Percentiles rank a stretch among this genome's conserved stretches.
Conservation (phyloP, 2,888 invertebrate genomes). For the Melieria crassipennis region DNA sequence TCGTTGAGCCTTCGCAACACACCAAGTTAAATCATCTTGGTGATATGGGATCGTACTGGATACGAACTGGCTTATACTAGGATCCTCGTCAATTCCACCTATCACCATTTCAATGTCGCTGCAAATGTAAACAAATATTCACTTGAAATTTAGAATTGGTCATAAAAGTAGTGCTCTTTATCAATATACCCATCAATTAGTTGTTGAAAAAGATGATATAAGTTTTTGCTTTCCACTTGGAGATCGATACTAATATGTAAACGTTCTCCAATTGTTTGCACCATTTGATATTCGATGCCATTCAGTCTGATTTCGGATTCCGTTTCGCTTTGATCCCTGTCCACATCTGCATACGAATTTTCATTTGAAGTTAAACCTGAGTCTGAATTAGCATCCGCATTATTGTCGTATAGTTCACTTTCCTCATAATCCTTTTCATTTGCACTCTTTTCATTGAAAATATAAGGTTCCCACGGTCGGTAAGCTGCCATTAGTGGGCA, state of each 20-base stretch:
- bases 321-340: constrained; percentile 5
- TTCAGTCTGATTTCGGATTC: constrained; percentile 35
- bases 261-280: constrained; percentile 57
- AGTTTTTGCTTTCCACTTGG: constrained; percentile 53
- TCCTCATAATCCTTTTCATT: constrained; percentile 25
- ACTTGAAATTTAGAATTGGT: neutral
- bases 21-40: constrained; percentile 65
- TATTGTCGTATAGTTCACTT: constrained; percentile 3
- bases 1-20: constrained; percentile 58
- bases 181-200: constrained; percentile 57
- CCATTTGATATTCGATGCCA: constrained; percentile 61
- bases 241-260: constrained; percentile 57
- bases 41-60: constrained; percentile 61
- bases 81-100: constrained; percentile 64
- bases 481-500: constrained; percentile 59
- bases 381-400: neutral
- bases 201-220: constrained; percentile 58
- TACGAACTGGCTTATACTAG: constrained; percentile 56
- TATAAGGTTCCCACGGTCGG: constrained; percentile 62
- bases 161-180: neutral
- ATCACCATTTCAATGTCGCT: constrained; percentile 61
- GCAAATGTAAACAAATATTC: constrained; percentile 10
- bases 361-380: too few species aligned
- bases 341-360: neutral
- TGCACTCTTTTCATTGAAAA: constrained; percentile 43